Conservation (phyloP, 2,113 vertebrate species). For the Emydura subglobosa region DNA sequence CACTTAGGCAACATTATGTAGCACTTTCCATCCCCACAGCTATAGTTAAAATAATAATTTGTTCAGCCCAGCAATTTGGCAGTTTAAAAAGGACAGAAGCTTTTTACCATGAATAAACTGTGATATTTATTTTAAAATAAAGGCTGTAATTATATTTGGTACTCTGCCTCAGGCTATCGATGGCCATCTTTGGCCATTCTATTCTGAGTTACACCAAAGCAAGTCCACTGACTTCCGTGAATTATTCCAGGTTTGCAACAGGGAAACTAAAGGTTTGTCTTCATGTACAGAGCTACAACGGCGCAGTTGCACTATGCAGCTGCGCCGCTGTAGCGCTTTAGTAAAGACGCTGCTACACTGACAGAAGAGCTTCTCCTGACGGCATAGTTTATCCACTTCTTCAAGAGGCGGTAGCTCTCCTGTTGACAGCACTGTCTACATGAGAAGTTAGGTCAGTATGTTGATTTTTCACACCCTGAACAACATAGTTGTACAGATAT, state of each 20-base stretch:
- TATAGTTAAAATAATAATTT: background rate
- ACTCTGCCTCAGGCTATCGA: background rate
- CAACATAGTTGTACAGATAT: background rate
- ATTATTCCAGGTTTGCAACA: background rate
- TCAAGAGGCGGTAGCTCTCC: background rate
- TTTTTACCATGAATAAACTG: background rate
- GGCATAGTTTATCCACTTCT: background rate
- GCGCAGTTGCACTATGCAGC: no score
- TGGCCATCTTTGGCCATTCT: slow-evolving; percentile 37
- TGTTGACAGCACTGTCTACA: background rate
- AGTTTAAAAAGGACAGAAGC: slow-evolving; percentile 14
- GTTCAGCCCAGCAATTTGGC: slow-evolving; percentile 31
- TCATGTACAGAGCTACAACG: background rate
- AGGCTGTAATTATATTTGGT: slow-evolving; percentile 48
- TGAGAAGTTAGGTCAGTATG: background rate
- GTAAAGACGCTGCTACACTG: background rate
- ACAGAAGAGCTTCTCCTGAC: background rate
- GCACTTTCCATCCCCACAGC: background rate
- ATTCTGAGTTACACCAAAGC: background rate
- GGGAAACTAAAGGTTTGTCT: background rate
- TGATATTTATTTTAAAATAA: slow-evolving; percentile 33
- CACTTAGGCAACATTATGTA: background rate
- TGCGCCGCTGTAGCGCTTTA: no score
- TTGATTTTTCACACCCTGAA: background rate
- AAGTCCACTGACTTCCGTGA: background rate